Evolutionary conservation across 2,797 vertebrate genomes (phyloP).

Genomic region (Erithacus rubecula): DNA sequence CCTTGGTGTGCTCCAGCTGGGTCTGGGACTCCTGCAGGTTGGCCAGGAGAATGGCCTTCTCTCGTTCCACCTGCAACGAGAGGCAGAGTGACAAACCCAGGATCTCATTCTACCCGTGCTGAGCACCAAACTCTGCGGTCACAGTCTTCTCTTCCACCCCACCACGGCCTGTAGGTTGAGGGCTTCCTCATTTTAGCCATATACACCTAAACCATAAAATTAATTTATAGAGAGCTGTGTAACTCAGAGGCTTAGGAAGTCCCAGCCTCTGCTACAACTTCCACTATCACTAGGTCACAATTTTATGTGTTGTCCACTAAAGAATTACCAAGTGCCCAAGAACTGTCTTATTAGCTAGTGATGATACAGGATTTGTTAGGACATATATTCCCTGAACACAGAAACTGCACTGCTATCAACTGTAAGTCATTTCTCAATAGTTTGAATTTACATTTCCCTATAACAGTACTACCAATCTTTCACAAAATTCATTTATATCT

Average conservation of each 20-base stretch:
- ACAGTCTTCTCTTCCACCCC: not conserved
- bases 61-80: constrained; percentile 88
- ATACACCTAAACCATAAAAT: not conserved
- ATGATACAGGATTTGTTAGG: not conserved
- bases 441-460: not conserved
- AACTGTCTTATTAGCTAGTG: not conserved
- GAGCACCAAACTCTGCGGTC: not conserved
- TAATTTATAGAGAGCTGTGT: accelerated
- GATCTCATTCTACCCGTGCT: accelerated
- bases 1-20: constrained; percentile 94
- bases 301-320: not conserved
- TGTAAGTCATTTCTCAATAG: not conserved
- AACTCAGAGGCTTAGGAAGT: not conserved
- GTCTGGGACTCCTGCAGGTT: constrained; percentile 95
- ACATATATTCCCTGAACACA: not conserved
- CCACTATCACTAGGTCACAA: not conserved
- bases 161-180: not conserved
- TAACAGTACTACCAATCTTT: not conserved
- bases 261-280: not conserved
- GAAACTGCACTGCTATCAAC: not conserved
- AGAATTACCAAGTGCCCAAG: not conserved
- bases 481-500: not conserved
- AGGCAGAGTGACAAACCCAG: not conserved
- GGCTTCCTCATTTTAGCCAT: not conserved
- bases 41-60: constrained; percentile 89